phyloP scores from a whole-genome alignment of 2,888 invertebrate genomes.

The Pterostichus madidus region DNA sequence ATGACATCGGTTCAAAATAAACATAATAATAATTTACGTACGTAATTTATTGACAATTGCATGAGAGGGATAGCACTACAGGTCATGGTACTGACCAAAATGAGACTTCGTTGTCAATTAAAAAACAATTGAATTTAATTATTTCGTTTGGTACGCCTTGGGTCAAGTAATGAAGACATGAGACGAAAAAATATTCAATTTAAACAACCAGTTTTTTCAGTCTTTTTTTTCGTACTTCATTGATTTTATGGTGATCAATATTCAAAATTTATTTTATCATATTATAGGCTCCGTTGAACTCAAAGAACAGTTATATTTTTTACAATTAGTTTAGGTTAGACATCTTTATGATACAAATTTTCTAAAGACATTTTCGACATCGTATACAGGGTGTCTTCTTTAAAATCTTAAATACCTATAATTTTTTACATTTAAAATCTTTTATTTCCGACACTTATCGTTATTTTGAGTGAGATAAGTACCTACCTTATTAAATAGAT shows the following conservation, averaged over 20 bases:
- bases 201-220: neutral
- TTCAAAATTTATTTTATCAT: neutral
- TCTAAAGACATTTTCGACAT: too few species aligned
- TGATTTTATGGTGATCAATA: neutral
- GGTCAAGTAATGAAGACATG: neutral
- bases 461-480: too few species aligned
- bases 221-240: neutral
- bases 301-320: too few species aligned
- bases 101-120: neutral
- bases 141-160: neutral
- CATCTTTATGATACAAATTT: too few species aligned
- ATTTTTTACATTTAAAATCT: too few species aligned
- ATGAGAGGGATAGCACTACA: neutral
- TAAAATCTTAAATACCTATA: too few species aligned
- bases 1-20: neutral
- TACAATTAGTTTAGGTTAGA: too few species aligned
- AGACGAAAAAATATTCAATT: neutral
- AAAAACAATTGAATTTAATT: conserved; percentile 1
- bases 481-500: too few species aligned
- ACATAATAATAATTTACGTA: neutral
- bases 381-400: too few species aligned
- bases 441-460: too few species aligned
- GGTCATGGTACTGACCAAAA: neutral
- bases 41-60: neutral
- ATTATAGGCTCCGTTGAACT: too few species aligned